These are phyloP conservation scores for Lophius americanus DNA, from an alignment of 2,797 vertebrate species.

Conservation along the genomic window DNA sequence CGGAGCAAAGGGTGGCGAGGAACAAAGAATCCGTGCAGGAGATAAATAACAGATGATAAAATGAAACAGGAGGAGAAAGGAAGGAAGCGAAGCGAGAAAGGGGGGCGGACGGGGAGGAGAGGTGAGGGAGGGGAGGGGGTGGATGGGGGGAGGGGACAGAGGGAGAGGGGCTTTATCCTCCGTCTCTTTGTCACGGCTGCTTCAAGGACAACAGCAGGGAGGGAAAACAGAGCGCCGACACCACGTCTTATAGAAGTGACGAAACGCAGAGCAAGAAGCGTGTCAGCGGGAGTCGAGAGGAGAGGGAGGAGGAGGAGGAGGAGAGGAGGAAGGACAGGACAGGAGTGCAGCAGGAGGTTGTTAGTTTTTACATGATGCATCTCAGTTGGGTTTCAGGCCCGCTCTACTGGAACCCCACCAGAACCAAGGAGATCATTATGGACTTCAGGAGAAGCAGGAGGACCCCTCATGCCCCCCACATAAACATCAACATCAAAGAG, in stretches of 20 bases:
- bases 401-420: no score
- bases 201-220: conserved; percentile 60
- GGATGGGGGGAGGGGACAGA: conserved; percentile 36
- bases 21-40: background rate
- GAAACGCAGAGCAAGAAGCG: conserved; percentile 47
- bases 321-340: no score
- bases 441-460: no score
- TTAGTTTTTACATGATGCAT: no score
- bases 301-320: background rate
- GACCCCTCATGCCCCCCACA: no score
- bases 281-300: background rate
- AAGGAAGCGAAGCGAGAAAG: conserved; percentile 16
- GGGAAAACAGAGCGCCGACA: conserved; percentile 25
- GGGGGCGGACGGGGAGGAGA: background rate
- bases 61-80: conserved; percentile 33
- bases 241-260: conserved; percentile 44
- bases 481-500: no score
- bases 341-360: no score
- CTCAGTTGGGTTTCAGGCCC: no score
- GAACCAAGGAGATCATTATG: no score
- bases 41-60: conserved; percentile 40
- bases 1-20: background rate
- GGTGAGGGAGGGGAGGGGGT: background rate
- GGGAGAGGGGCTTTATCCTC: conserved; percentile 44
- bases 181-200: conserved; percentile 69